Base-by-base conservation (phyloP, 2,797 vertebrate genomes). In the Tangara arthus region DNA sequence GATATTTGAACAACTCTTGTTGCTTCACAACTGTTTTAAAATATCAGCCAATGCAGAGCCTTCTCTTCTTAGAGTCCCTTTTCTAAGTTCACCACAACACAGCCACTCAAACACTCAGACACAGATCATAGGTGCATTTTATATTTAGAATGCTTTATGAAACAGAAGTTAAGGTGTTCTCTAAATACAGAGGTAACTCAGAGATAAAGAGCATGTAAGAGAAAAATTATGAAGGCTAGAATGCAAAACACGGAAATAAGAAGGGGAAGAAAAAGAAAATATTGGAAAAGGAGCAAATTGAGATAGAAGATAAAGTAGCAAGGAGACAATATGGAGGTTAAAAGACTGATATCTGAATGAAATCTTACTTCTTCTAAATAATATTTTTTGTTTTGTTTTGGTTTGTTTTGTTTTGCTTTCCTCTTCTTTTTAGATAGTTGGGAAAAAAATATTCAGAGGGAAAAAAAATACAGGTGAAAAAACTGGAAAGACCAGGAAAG, bases 361-460 rank as follows among this genome's bases (percentile, higher is more conserved):
- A 63, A 49, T 4, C 6, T 35, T 35, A 52, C 4, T 35, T 70
- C 20, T 65, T 56, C 3, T 15, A 70, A 55, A 76, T 24, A 70
- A 41, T 8, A 10, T 50, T 50, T 28, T 20, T 64, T 50, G 49
- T 6, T 17, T 50, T 50, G 16, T 2, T 6, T 8, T 8, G 47
- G 47, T 5, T 32, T 53, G 35, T 35, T 56, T 16, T 52, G 50
- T 4, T 8, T 12, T 2, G 4, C 3, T 59, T 84, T 68, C 7
- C 2, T 49, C 12, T n/a, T 26, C 15, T 57, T 44, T 68, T 82
- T 34, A 55, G 18, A 6, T n/a, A 73, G 15, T 19, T 56, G 8
- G 9, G 19, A 78, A 44, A 2, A 1, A 75, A 78, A 53, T 32
- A 50, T 53, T 5, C 3, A 12, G 0, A 1, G 6, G 1, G 1